A percentile compares a stretch with the other conserved stretches of the same genome.
Evolutionary conservation across 1,140 invertebrate genomes (phyloP).

Genomic region (Drosophila repletoides): DNA sequence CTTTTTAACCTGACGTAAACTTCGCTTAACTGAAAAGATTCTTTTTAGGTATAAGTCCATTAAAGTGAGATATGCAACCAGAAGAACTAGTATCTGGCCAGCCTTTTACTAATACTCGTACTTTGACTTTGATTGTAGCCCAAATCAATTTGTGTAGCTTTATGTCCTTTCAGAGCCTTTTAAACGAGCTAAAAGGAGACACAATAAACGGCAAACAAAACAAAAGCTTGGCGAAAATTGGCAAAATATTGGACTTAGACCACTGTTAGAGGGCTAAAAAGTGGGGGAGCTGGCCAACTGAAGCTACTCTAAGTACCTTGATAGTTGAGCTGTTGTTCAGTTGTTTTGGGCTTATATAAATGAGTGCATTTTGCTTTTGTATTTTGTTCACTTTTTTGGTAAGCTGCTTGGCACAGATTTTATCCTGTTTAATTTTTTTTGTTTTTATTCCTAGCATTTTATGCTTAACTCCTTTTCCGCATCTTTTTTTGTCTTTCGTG

Average conservation of each 20-base stretch:
- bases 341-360: conserved; percentile 9
- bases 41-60: no score
- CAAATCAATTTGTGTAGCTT: conserved; percentile 15
- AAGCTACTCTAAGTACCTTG: conserved; percentile 14
- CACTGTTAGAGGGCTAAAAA: background rate
- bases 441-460: background rate
- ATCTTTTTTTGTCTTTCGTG: conserved; percentile 5
- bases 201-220: conserved; percentile 22
- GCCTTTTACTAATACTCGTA: conserved; percentile 20
- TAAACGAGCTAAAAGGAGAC: background rate
- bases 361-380: conserved; percentile 4
- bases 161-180: background rate
- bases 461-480: no score
- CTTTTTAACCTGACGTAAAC: no score
- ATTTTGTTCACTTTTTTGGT: conserved; percentile 18
- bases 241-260: background rate
- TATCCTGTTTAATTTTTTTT: no score
- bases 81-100: background rate
- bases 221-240: conserved; percentile 23
- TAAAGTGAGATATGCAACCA: background rate
- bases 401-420: conserved; percentile 36
- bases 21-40: no score
- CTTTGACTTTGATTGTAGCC: conserved; percentile 23
- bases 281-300: background rate
- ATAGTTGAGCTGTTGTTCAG: background rate